Percentiles rank a stretch among this genome's conserved stretches.
These are phyloP conservation scores for Drosophila jambulina DNA, from an alignment of 1,140 invertebrate genomes.

Conservation along the genomic window DNA sequence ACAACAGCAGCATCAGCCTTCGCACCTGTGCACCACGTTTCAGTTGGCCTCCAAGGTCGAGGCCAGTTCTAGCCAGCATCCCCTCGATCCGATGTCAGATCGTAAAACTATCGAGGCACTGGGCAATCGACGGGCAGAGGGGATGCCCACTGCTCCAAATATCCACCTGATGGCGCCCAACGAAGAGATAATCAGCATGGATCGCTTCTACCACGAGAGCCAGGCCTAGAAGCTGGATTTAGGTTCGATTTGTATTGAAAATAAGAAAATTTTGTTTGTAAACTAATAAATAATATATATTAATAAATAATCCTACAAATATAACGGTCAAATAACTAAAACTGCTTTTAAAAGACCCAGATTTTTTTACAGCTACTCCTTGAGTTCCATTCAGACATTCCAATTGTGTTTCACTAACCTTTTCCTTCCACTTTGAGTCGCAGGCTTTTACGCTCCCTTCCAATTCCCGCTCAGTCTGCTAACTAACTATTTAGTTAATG, in stretches of 20 bases:
- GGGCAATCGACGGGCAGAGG: neutral
- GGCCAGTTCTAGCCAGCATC: neutral
- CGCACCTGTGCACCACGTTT: neutral
- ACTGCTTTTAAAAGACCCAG: too few species aligned
- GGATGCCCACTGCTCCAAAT: conserved; percentile 1
- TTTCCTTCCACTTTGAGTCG: neutral
- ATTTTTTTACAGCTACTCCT: neutral
- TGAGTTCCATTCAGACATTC: neutral
- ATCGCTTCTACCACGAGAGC: conserved; percentile 56
- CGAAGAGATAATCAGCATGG: conserved; percentile 50
- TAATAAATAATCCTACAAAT: too few species aligned
- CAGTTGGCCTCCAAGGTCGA: conserved; percentile 15
- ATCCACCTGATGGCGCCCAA: conserved; percentile 40
- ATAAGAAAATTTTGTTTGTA: neutral
- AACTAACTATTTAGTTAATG: conserved; percentile 18
- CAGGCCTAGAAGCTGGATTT: conserved; percentile 27
- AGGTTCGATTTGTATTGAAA: neutral
- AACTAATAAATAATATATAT: neutral
- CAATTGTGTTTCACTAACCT: neutral
- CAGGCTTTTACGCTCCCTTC: neutral
- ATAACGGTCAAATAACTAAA: neutral
- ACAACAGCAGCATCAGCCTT: neutral
- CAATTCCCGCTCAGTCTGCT: neutral
- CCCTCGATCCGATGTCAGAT: neutral
- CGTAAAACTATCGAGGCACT: neutral